Evolutionary conservation across 2,113 vertebrate species (phyloP).

Genomic region (Heterotilapia buettikoferi): DNA sequence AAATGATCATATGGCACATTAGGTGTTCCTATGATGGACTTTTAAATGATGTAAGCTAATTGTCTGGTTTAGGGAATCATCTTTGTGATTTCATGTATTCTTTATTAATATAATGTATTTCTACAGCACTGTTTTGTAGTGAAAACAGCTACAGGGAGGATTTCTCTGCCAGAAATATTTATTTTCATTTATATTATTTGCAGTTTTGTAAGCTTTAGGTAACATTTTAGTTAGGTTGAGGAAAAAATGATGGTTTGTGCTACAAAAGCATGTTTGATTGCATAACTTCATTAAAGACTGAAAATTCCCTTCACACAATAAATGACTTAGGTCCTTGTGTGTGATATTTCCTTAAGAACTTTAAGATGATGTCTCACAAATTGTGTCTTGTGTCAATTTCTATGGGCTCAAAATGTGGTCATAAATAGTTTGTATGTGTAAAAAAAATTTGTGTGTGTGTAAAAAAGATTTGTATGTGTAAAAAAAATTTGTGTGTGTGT

Average conservation of each 20-base stretch:
- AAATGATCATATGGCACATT: constrained; percentile 1
- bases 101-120: not conserved
- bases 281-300: not conserved
- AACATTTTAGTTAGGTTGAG: not conserved
- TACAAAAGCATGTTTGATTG: not conserved
- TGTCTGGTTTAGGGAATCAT: not conserved
- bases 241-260: not conserved
- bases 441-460: no score
- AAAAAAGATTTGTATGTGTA: no score
- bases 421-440: no score
- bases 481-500: no score
- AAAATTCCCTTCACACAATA: not conserved
- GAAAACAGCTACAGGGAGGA: not conserved
- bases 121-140: not conserved
- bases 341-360: not conserved
- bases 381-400: not conserved
- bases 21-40: not conserved
- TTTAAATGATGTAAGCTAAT: not conserved
- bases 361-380: not conserved
- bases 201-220: not conserved
- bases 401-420: no score
- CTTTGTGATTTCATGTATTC: not conserved
- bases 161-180: not conserved
- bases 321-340: not conserved
- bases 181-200: not conserved